Evolutionary conservation across 2,113 vertebrate genomes (phyloP).

Genomic region (Toxotes chatareus): DNA sequence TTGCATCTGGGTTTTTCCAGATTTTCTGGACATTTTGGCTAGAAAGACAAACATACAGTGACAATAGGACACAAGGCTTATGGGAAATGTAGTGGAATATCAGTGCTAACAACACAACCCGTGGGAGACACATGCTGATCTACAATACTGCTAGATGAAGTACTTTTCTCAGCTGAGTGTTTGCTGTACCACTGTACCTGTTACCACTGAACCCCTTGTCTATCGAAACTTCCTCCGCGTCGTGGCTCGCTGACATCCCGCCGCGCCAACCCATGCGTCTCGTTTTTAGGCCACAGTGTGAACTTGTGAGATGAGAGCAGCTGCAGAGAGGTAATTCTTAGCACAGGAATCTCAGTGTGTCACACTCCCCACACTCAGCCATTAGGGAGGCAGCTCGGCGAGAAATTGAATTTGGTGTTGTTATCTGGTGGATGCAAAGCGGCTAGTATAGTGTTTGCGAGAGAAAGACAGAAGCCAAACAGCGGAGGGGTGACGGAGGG

Average conservation of each 20-base stretch:
- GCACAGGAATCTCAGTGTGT: conserved; percentile 7
- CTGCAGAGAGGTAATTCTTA: conserved; percentile 2
- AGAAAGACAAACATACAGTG: not conserved
- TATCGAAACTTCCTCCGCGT: not conserved
- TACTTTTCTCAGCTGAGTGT: not conserved
- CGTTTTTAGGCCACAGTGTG: not conserved
- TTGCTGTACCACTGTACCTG: not conserved
- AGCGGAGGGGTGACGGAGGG: conserved; percentile 4
- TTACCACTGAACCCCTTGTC: not conserved
- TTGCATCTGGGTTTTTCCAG: not conserved
- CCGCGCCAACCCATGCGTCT: not conserved
- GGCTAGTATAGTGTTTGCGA: conserved; percentile 36
- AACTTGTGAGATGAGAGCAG: conserved; percentile 33
- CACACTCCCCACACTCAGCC: conserved; percentile 46
- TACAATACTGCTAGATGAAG: not conserved
- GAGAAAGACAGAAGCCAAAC: conserved; percentile 44
- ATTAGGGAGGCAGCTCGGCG: conserved; percentile 77
- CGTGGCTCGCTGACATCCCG: not conserved
- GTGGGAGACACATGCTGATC: not conserved
- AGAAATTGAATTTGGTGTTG: conserved; percentile 80
- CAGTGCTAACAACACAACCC: not conserved
- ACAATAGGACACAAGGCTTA: not conserved
- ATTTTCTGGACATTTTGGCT: too few species aligned
- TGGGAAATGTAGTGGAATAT: not conserved
- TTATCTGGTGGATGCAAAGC: conserved; percentile 78